Evolutionary conservation across 2,888 invertebrate species (phyloP), one percentile per base, ranked within the genome.

Genomic region (Lasioglossum zephyrum): DNA sequence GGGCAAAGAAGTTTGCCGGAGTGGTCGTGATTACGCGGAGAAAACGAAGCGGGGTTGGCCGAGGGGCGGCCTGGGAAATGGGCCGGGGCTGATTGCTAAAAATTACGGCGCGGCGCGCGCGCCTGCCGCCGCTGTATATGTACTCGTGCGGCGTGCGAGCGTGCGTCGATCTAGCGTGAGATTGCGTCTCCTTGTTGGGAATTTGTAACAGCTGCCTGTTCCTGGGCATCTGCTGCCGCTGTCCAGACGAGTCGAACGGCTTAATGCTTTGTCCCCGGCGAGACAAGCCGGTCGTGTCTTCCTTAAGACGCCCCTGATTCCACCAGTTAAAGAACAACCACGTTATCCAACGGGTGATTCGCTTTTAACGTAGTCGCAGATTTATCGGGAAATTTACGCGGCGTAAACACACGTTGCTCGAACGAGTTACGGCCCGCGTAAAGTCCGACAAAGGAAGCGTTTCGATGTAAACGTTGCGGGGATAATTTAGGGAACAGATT

Each of bases 21-120:
- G 88, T 82, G 87, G 87, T 85, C 84, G 85, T 87, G 84, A 89
- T 89, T 89, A 89, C 79, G 79, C 72, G 84, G 60, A 31, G 83
- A 79, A 83, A 89, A 77, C 47, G 88, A 84, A 85, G 73, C 22
- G 4, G 69, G 39, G 69, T 4, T 36, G 39, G 39, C 8, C 4
- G 69, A 22, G 39, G 77, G 49, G 6, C 13, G 16, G 31, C 13
- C 31, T 4, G 66, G 73, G 76, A 76, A 87, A 89, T 81, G 82
- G 85, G 85, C 73, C 69, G 69, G 49, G 75, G 82, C 77, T 80
- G 89, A 89, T 90, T 90, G 85, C 81, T 87, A 85, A 88, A 89
- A 90, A 89, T 90, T 89, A 83, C 88, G 81, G 81, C 73, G 81
- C 73, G 44, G 11, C 11, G 44, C 44, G 82, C 80, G 79, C 82